Conservation (phyloP, 2,113 vertebrate genomes). For the Ornithorhynchus anatinus region DNA sequence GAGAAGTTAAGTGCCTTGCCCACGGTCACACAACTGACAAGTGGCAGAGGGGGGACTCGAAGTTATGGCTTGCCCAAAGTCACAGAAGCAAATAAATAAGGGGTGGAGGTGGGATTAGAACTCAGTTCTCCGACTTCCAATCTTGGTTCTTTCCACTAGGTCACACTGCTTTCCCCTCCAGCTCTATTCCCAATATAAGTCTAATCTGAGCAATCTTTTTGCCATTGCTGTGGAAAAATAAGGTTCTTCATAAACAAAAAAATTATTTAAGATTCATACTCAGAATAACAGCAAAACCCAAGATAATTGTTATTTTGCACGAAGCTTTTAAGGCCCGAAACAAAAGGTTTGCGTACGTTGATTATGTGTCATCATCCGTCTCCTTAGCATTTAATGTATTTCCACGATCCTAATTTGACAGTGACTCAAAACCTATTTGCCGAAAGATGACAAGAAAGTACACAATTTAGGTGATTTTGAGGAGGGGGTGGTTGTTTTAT, state of each 20-base stretch:
- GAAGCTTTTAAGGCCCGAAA: not conserved
- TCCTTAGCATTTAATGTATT: slow-evolving; percentile 17
- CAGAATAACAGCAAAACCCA: slow-evolving; percentile 11
- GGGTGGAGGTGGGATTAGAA: no score
- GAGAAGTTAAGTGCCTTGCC: no score
- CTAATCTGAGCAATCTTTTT: no score
- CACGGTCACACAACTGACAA: no score
- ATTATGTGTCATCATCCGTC: slow-evolving; percentile 1
- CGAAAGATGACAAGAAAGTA: not conserved
- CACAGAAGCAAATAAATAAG: no score
- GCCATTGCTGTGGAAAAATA: no score
- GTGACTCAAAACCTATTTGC: not conserved
- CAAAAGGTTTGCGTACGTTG: slow-evolving; percentile 1
- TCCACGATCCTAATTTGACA: not conserved
- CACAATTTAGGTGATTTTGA: not conserved
- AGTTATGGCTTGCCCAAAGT: no score
- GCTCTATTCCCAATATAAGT: no score
- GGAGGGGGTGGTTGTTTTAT: not conserved
- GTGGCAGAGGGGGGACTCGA: no score
- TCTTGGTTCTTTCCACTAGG: no score
- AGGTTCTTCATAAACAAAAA: not conserved
- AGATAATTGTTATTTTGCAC: not conserved
- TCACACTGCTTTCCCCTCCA: no score
- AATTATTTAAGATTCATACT: not conserved
- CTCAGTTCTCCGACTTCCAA: no score